These are phyloP conservation scores for Blomia tropicalis DNA, from an alignment of 2,888 invertebrate species.

Conservation along the genomic window DNA sequence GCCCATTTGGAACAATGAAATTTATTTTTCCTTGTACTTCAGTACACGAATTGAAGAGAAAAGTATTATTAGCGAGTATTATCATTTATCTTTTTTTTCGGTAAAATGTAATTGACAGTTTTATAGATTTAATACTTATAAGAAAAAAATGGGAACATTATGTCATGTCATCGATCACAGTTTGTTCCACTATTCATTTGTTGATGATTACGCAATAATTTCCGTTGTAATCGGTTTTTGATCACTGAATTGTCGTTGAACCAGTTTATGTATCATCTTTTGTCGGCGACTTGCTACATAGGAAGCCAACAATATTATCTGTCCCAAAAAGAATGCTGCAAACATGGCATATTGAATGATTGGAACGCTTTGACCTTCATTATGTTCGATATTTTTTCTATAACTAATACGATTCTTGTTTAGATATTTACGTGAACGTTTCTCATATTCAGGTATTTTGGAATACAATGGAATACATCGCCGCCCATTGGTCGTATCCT, in stretches of 20 bases:
- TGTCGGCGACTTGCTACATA: background rate
- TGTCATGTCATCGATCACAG: too few relatives aligned
- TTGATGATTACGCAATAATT: too few relatives aligned
- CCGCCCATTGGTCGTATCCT: background rate
- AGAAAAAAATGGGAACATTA: too few relatives aligned
- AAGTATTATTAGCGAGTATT: too few relatives aligned
- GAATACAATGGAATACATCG: background rate
- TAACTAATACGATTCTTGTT: background rate
- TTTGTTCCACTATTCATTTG: too few relatives aligned
- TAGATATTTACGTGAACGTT: background rate
- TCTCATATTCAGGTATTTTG: background rate
- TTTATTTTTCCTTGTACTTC: too few relatives aligned
- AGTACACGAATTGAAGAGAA: too few relatives aligned
- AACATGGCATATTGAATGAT: background rate
- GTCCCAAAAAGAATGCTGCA: background rate
- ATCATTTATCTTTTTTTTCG: too few relatives aligned
- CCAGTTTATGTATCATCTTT: background rate
- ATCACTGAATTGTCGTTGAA: background rate
- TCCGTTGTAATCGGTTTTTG: background rate
- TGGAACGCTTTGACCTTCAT: background rate
- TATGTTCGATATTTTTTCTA: background rate
- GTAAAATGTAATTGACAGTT: too few relatives aligned
- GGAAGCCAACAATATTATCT: background rate
- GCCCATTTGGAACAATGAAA: too few relatives aligned
- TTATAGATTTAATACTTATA: too few relatives aligned